phyloP scores from a whole-genome alignment of 2,888 invertebrate species.

The Cetonia aurata region DNA sequence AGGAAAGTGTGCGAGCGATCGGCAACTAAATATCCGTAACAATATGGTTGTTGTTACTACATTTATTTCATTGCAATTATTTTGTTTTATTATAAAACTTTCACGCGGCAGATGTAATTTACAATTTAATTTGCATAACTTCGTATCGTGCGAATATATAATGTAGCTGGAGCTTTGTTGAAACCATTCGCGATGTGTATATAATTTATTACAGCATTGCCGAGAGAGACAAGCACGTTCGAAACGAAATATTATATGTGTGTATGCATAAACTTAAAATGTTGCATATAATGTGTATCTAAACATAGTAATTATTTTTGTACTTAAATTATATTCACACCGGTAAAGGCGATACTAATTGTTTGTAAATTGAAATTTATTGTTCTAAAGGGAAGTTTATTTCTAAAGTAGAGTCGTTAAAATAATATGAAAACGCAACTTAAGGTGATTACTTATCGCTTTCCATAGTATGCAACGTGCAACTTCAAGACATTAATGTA shows the following conservation, averaged over 20 bases:
- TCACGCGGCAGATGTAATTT: too few species aligned
- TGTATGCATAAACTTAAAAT: not conserved
- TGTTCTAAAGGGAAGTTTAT: constrained; percentile 1
- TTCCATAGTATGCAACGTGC: constrained; percentile 24
- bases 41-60: too few species aligned
- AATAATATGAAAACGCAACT: not conserved
- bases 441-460: constrained; percentile 42
- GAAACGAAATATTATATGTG: not conserved
- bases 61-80: too few species aligned
- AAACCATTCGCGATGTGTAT: constrained; percentile 6
- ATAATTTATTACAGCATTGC: constrained; percentile 17
- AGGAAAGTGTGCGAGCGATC: too few species aligned
- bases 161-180: constrained; percentile 1
- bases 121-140: too few species aligned
- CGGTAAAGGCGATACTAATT: constrained; percentile 27
- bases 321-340: constrained; percentile 18
- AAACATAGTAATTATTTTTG: constrained; percentile 34
- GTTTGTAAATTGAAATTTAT: not conserved
- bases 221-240: constrained; percentile 11
- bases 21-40: too few species aligned
- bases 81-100: too few species aligned
- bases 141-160: too few species aligned
- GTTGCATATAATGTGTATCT: too few species aligned
- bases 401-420: constrained; percentile 11
- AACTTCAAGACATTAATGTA: not conserved